phyloP scores from a whole-genome alignment of 2,113 vertebrate species.

The Equus quagga region DNA sequence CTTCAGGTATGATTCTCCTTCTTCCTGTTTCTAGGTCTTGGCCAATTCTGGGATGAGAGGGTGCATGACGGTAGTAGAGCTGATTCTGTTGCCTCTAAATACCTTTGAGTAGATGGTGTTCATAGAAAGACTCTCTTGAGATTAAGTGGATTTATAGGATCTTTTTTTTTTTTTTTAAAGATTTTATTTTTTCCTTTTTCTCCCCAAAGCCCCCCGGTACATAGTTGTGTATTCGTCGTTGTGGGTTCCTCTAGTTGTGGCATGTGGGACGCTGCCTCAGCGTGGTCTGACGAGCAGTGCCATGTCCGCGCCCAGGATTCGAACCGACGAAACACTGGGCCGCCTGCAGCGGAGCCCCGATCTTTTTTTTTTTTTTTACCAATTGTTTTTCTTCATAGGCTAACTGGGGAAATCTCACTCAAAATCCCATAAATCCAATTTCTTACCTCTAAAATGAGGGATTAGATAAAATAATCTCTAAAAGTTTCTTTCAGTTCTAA shows the following conservation, averaged over 20 bases:
- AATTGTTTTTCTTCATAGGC: neutral
- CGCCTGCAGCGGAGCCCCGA: too few species aligned
- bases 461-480: neutral
- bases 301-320: too few species aligned
- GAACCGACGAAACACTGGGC: too few species aligned
- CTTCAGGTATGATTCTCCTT: neutral
- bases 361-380: neutral
- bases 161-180: neutral
- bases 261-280: too few species aligned
- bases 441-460: neutral
- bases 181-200: too few species aligned
- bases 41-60: neutral
- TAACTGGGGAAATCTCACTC: neutral
- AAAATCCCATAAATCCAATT: neutral
- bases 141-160: neutral
- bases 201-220: too few species aligned
- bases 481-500: neutral
- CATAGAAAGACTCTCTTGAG: neutral
- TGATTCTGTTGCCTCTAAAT: slow-evolving; percentile 5
- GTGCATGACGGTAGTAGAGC: neutral
- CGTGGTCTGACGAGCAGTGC: too few species aligned
- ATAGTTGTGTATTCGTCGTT: too few species aligned
- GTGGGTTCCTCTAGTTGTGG: too few species aligned
- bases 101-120: neutral
- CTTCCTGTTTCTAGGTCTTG: neutral